A percentile compares a stretch with the other conserved stretches of the same genome.
Evolutionary conservation across 1,140 invertebrate species (phyloP).

Genomic region (Meteorus sp.): DNA sequence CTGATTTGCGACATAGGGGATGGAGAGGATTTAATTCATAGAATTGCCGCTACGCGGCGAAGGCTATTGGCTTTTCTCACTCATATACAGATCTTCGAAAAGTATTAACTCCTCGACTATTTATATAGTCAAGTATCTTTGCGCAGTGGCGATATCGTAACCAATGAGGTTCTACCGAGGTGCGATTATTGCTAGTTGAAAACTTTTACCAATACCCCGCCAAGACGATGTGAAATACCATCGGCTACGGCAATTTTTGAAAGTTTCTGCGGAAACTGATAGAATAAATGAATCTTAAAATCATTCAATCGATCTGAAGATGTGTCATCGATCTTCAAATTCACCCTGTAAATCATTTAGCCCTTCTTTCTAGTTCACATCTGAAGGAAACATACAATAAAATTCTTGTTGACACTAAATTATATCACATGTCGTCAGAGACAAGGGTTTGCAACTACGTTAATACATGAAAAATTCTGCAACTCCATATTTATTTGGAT

Average conservation of each 20-base stretch:
- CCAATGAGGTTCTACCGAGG: slow-evolving; percentile 84
- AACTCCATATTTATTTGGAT: too few species aligned
- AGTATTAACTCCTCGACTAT: slow-evolving; percentile 25
- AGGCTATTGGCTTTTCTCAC: slow-evolving; percentile 20
- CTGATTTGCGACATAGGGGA: not conserved
- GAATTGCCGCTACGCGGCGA: slow-evolving; percentile 17
- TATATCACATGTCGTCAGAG: too few species aligned
- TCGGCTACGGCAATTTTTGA: slow-evolving; percentile 39
- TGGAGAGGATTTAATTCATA: not conserved
- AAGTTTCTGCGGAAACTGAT: slow-evolving; percentile 52
- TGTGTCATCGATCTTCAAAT: not conserved
- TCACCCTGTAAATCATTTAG: too few species aligned
- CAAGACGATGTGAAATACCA: slow-evolving; percentile 69
- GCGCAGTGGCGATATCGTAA: slow-evolving; percentile 82
- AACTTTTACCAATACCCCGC: slow-evolving; percentile 61
- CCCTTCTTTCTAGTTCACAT: too few species aligned
- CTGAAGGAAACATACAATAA: too few species aligned
- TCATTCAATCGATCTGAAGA: not conserved
- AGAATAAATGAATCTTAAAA: not conserved
- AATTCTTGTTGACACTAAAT: too few species aligned
- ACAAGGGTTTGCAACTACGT: too few species aligned
- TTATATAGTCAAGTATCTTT: slow-evolving; percentile 59
- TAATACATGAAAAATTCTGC: too few species aligned
- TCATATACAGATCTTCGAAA: not conserved
- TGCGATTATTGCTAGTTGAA: slow-evolving; percentile 90